Evolutionary conservation across 1,140 invertebrate genomes (phyloP), one percentile per base, ranked within the genome.

Genomic region (Apolygus lucorum): DNA sequence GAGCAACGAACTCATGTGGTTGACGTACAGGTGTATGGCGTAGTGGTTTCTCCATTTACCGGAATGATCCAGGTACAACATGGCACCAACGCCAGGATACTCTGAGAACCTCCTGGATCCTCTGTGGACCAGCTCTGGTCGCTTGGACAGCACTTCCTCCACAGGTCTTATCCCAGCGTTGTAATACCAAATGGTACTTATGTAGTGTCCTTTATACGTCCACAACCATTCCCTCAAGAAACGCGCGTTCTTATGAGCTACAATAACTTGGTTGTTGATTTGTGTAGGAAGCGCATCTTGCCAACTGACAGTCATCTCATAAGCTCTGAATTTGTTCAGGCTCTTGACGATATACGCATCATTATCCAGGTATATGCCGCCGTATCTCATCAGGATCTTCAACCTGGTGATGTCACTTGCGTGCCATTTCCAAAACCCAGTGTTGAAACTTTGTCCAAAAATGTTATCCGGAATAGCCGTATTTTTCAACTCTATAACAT

Each of bases 301-400:
- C 80, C 78, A 81, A 2, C 78, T 79, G 13, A 82, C 26, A 1
- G 76, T 70, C 74, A 79, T 78, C 74, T 80, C 79, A 70, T 77
- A 80, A 59, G 72, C 73, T 27, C 73, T 27, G 49, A 75, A 74
- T 14, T 68, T 24, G 26, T 74, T 63, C 26, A 75, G 28, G 27
- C 63, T 72, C 28, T 68, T 68, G 8, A 75, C 68, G 13, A 74
- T 17, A 34, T 69, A 73, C 0, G 70, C 69, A 28, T 75, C 74
- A 42, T 71, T 75, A 67, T 75, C 74, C n/a, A 75, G 52, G 63
- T 70, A 75, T 22, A 75, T 75, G 0, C 74, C 74, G 1, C 74
- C 74, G 68, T 74, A 70, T 54, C 72, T 21, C 69, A 72, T 68
- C 8, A 75, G 63, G 8, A 75, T 64, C 1, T 52, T 26, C 11